Percentiles rank a stretch among this genome's conserved stretches.
Evolutionary conservation across 92 coral and sea anemone species (phyloP).

Genomic region (Paragorgia papillata): DNA sequence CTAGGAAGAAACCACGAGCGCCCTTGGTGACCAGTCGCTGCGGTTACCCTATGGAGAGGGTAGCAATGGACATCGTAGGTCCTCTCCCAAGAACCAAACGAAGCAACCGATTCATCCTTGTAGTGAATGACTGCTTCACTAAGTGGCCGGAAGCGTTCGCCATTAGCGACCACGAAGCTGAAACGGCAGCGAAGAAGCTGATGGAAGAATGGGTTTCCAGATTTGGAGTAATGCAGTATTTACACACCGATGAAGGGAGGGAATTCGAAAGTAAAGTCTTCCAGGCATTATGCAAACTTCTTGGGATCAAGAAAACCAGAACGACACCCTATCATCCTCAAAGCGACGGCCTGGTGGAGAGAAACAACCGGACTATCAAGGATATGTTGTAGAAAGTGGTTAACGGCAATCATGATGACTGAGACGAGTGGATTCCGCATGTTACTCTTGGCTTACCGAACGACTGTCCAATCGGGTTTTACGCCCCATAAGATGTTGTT

Average conservation of each 20-base stretch:
- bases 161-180: conserved; percentile 23
- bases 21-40: conserved; percentile 38
- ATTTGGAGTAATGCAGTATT: conserved; percentile 14
- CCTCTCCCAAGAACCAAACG: conserved; percentile 41
- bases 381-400: conserved; percentile 39
- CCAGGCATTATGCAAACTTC: neutral
- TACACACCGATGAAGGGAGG: conserved; percentile 13
- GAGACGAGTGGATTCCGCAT: conserved; percentile 30
- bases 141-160: conserved; percentile 19
- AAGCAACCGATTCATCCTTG: conserved; percentile 13
- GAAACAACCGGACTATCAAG: conserved; percentile 23
- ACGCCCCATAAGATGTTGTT: conserved; percentile 26
- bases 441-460: conserved; percentile 30
- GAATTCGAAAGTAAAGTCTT: conserved; percentile 29
- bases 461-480: conserved; percentile 18
- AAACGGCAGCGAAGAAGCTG: conserved; percentile 27
- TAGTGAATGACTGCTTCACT: conserved; percentile 6
- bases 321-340: conserved; percentile 23
- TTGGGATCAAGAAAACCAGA: neutral
- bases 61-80: conserved; percentile 46
- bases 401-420: conserved; percentile 16
- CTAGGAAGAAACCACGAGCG: conserved; percentile 33
- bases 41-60: conserved; percentile 55
- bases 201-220: conserved; percentile 42
- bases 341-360: conserved; percentile 22